These are phyloP conservation scores for Cotesia congregata DNA, from an alignment of 2,888 invertebrate genomes.

Conservation along the genomic window DNA sequence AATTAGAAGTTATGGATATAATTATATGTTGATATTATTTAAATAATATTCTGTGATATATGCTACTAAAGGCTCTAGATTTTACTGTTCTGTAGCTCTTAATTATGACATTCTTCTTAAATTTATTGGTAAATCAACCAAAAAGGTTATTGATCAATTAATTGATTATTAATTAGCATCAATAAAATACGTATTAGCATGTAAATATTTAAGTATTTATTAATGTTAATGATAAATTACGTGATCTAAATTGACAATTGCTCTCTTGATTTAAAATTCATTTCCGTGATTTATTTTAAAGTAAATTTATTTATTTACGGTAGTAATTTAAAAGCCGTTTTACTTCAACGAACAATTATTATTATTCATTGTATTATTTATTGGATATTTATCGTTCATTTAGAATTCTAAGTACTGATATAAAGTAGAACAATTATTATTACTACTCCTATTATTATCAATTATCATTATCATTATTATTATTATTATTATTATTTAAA, in stretches of 20 bases:
- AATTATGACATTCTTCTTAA: constrained; percentile 6
- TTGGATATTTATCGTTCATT: too few relatives aligned
- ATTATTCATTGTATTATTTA: too few relatives aligned
- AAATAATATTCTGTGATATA: constrained; percentile 68
- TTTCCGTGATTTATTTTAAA: too few relatives aligned
- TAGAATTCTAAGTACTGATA: too few relatives aligned
- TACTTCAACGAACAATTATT: too few relatives aligned
- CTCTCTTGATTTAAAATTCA: background rate
- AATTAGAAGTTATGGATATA: background rate
- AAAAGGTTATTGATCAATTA: too few relatives aligned
- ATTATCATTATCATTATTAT: too few relatives aligned
- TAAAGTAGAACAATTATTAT: too few relatives aligned
- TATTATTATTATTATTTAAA: background rate
- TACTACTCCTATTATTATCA: too few relatives aligned
- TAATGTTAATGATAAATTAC: background rate
- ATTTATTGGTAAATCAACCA: background rate
- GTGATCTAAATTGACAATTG: background rate
- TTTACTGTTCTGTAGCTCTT: constrained; percentile 42
- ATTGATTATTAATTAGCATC: too few relatives aligned
- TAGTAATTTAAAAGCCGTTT: too few relatives aligned
- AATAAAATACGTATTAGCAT: background rate
- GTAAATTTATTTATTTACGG: too few relatives aligned
- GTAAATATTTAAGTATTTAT: background rate
- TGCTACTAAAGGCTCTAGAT: constrained; percentile 63
- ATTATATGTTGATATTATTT: constrained; percentile 25